These are phyloP conservation scores for Syngnathoides biaculeatus DNA, from an alignment of 2,113 vertebrate genomes.

Conservation along the genomic window DNA sequence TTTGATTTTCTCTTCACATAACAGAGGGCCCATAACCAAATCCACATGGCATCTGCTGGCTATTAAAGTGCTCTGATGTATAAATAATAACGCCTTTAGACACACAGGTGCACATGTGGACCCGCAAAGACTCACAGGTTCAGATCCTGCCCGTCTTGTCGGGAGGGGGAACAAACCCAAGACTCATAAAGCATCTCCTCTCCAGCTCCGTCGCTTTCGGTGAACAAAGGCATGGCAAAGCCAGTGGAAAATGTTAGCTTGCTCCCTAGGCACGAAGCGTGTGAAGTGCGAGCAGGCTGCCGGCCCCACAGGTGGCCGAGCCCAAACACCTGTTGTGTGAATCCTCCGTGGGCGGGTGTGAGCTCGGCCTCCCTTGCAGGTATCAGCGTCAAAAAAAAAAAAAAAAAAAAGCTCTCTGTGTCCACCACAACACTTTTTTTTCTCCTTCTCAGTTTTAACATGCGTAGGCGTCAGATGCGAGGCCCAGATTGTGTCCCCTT, in stretches of 20 bases:
- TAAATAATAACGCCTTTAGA: constrained; percentile 63
- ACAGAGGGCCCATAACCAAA: constrained; percentile 69
- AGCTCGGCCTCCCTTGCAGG: constrained; percentile 59
- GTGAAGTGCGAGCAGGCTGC: constrained; percentile 70
- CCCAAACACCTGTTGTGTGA: constrained; percentile 78
- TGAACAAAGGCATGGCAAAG: constrained; percentile 70
- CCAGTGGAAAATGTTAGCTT: constrained; percentile 74
- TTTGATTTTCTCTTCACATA: constrained; percentile 62
- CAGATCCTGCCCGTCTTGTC: constrained; percentile 60
- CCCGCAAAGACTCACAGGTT: constrained; percentile 51
- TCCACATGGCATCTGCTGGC: constrained; percentile 67
- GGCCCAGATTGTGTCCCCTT: constrained; percentile 70
- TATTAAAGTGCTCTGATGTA: constrained; percentile 53
- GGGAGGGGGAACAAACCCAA: constrained; percentile 55
- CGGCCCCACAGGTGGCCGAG: constrained; percentile 70
- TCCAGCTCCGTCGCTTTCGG: constrained; percentile 60
- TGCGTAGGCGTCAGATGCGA: constrained; percentile 62
- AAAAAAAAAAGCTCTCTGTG: constrained; percentile 20
- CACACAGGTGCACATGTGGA: constrained; percentile 55
- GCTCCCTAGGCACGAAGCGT: constrained; percentile 61
- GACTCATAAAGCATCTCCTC: constrained; percentile 33
- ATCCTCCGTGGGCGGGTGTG: constrained; percentile 61
- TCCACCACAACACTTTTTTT: constrained; percentile 4
- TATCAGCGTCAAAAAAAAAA: constrained; percentile 49
- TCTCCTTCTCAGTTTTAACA: not conserved